These are phyloP conservation scores for Ferrisia virgata DNA, from an alignment of 2,888 invertebrate species.

Conservation along the genomic window DNA sequence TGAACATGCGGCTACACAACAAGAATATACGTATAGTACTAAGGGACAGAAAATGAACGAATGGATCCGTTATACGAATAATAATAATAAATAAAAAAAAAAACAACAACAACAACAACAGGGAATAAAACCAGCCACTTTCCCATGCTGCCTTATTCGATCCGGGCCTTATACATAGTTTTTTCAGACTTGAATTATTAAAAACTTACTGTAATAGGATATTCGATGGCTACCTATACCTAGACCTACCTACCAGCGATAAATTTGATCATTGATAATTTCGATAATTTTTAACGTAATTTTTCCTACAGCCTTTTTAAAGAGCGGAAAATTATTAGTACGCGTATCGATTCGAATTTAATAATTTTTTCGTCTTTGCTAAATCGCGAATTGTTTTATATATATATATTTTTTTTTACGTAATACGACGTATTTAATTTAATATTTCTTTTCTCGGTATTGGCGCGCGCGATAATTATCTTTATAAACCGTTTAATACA, in stretches of 20 bases:
- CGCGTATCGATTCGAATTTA: not conserved
- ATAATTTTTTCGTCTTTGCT: not conserved
- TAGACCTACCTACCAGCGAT: not conserved
- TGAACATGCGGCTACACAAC: not conserved
- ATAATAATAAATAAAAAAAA: not conserved
- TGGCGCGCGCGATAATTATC: not conserved
- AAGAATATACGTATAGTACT: too few relatives aligned
- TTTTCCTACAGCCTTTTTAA: not conserved
- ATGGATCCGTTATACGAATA: constrained; percentile 20
- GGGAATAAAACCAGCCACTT: not conserved
- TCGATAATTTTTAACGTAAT: not conserved
- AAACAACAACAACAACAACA: not conserved
- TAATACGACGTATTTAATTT: not conserved
- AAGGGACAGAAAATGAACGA: constrained; percentile 15
- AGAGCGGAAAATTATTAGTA: not conserved
- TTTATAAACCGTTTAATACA: not conserved
- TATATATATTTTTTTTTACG: not conserved
- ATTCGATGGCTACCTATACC: not conserved
- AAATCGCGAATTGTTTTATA: not conserved
- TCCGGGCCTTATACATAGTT: not conserved
- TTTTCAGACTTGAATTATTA: not conserved
- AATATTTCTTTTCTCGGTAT: not conserved
- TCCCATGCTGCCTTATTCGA: not conserved
- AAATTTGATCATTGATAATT: not conserved
- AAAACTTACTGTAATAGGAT: not conserved